Conservation (phyloP, 2,797 vertebrate species). For the Anisognathus igniventris region DNA sequence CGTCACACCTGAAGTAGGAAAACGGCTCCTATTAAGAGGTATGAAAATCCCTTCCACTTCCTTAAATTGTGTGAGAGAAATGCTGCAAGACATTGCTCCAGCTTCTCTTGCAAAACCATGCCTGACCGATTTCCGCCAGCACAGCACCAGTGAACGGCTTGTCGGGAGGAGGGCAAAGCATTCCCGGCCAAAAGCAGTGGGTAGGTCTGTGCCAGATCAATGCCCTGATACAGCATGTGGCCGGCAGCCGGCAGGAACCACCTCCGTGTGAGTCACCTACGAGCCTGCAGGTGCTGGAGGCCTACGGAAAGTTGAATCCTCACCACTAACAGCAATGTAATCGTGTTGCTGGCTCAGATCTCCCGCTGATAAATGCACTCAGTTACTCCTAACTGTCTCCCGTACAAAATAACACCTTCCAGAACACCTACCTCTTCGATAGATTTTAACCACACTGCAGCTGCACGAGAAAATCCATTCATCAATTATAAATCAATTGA, state of each 20-base stretch:
- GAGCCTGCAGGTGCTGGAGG: slow-evolving; percentile 1
- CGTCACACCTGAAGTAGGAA: not conserved
- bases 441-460: slow-evolving; percentile 22
- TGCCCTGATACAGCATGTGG: not conserved
- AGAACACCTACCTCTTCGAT: slow-evolving; percentile 28
- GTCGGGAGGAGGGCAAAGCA: fast-evolving
- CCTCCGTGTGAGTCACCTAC: not conserved
- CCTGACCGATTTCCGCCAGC: not conserved
- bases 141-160: fast-evolving
- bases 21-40: not conserved
- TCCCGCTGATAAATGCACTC: slow-evolving; percentile 41
- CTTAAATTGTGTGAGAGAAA: not conserved
- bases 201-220: not conserved
- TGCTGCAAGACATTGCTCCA: not conserved
- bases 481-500: slow-evolving; percentile 63
- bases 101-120: not conserved
- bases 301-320: slow-evolving; percentile 57
- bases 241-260: not conserved
- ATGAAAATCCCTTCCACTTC: not conserved
- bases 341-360: slow-evolving; percentile 49
- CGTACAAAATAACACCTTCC: slow-evolving; percentile 44
- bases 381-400: slow-evolving; percentile 52
- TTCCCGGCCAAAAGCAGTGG: not conserved
- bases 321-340: slow-evolving; percentile 51
- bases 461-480: slow-evolving; percentile 45